Conservation (phyloP, 1,140 invertebrate genomes). For the Pseudachorutes palmiensis region DNA sequence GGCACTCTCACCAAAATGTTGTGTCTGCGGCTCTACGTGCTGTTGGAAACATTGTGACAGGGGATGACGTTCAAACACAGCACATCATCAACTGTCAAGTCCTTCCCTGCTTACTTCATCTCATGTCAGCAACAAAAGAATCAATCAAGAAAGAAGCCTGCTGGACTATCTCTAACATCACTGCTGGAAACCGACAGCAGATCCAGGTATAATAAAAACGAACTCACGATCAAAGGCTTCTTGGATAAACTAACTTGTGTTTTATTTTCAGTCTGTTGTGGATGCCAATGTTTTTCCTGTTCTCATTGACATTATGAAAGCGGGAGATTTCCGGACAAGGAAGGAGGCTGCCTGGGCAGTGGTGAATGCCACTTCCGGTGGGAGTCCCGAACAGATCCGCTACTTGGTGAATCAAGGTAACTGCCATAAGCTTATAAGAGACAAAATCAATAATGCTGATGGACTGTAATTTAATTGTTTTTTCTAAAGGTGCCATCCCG, state of each 20-base stretch:
- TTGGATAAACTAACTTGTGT: constrained; percentile 20
- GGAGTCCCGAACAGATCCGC: constrained; percentile 84
- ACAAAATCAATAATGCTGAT: no score
- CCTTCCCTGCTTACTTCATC: constrained; percentile 70
- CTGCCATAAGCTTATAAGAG: no score
- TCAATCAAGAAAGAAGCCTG: constrained; percentile 91
- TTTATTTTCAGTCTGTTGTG: constrained; percentile 70
- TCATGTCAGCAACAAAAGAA: constrained; percentile 72
- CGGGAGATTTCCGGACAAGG: constrained; percentile 90
- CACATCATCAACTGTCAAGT: constrained; percentile 85
- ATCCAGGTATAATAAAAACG: constrained; percentile 57
- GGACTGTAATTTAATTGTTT: no score
- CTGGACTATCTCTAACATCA: constrained; percentile 98
- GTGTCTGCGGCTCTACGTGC: constrained; percentile 90
- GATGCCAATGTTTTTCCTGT: constrained; percentile 91
- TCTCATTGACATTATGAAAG: constrained; percentile 79
- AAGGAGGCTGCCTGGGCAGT: constrained; percentile 98
- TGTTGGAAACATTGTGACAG: constrained; percentile 96
- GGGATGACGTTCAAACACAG: constrained; percentile 95
- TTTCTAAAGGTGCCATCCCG: constrained; percentile 88
- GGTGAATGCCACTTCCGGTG: constrained; percentile 93
- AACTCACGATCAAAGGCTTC: constrained; percentile 10
- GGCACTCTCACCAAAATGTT: constrained; percentile 80
- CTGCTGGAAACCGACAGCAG: constrained; percentile 88
- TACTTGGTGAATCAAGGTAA: constrained; percentile 50